A percentile compares a stretch with the other conserved stretches of the same genome.
Evolutionary conservation across 2,888 invertebrate species (phyloP).

Genomic region (Mechanitis messenoides): DNA sequence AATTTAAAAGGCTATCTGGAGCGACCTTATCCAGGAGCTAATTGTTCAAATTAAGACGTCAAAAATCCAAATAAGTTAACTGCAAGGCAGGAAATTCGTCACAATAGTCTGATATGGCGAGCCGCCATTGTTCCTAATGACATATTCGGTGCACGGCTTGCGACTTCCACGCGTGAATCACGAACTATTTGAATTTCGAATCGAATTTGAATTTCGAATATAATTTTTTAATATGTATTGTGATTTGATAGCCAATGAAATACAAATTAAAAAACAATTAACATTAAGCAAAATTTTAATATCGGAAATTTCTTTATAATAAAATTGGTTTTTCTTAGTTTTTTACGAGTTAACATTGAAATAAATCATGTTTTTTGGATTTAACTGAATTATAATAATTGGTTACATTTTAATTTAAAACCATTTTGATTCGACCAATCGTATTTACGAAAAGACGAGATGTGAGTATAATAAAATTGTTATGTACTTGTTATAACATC

Average conservation of each 20-base stretch:
- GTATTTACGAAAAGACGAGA: too few relatives aligned
- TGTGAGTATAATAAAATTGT: too few relatives aligned
- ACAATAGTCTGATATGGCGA: conserved; percentile 44
- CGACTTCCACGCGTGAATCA: conserved; percentile 61
- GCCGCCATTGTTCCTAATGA: conserved; percentile 41
- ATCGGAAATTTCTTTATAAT: too few relatives aligned
- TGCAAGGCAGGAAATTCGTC: conserved; percentile 49
- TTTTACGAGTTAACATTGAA: too few relatives aligned
- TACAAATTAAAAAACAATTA: background rate
- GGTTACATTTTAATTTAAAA: too few relatives aligned
- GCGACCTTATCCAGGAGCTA: conserved; percentile 17
- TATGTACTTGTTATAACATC: too few relatives aligned
- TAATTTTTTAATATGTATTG: conserved; percentile 25
- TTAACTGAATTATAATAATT: too few relatives aligned
- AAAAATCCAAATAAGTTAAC: conserved; percentile 35
- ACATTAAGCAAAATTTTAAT: too few relatives aligned
- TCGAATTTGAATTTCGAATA: conserved; percentile 14
- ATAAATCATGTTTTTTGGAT: too few relatives aligned
- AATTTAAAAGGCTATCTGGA: conserved; percentile 21
- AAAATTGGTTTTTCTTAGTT: too few relatives aligned
- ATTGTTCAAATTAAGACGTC: conserved; percentile 36
- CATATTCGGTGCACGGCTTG: conserved; percentile 54
- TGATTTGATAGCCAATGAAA: background rate
- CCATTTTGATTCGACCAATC: too few relatives aligned
- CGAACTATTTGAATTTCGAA: conserved; percentile 32